A percentile compares a stretch with the other conserved stretches of the same genome.
Conservation (phyloP, 2,797 vertebrate genomes). For the Clarias laeviceps region DNA sequence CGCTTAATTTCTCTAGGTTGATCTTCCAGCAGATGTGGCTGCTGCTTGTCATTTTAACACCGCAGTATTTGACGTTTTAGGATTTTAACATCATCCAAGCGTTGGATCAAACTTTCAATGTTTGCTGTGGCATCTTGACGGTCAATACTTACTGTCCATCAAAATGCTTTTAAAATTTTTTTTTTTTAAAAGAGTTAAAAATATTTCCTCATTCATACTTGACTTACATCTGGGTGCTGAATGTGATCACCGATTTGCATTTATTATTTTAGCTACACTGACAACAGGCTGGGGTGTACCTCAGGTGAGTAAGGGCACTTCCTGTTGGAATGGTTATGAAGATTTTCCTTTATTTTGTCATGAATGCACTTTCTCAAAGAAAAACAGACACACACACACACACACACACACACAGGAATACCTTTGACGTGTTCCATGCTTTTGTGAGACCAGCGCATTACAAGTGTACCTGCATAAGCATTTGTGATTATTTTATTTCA, state of each 20-base stretch:
- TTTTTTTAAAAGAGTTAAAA: conserved; percentile 13
- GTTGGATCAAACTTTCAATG: conserved; percentile 41
- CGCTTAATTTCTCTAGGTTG: conserved; percentile 43
- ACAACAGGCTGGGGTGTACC: conserved; percentile 29
- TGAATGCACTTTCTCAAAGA: conserved; percentile 39
- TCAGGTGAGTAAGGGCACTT: conserved; percentile 20
- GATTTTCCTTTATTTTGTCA: conserved; percentile 35
- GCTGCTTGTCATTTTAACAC: conserved; percentile 51
- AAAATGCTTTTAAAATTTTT: background rate
- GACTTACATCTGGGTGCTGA: conserved; percentile 51
- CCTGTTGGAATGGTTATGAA: background rate
- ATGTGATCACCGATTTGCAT: conserved; percentile 42
- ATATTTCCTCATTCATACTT: conserved; percentile 50
- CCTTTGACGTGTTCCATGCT: conserved; percentile 45
- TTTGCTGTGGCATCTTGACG: conserved; percentile 48
- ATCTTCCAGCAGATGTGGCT: conserved; percentile 57
- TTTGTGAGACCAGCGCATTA: conserved; percentile 41
- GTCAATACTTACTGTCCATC: conserved; percentile 16
- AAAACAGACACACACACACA: background rate
- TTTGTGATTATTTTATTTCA: conserved; percentile 22
- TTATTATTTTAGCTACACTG: conserved; percentile 36
- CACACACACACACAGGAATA: conserved; percentile 11
- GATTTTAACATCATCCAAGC: conserved; percentile 48
- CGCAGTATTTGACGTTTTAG: conserved; percentile 56
- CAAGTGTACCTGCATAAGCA: conserved; percentile 39